A percentile compares a stretch with the other conserved stretches of the same genome.
Conservation (phyloP, 1,140 invertebrate species). For the Lordiphosa clarofinis region DNA sequence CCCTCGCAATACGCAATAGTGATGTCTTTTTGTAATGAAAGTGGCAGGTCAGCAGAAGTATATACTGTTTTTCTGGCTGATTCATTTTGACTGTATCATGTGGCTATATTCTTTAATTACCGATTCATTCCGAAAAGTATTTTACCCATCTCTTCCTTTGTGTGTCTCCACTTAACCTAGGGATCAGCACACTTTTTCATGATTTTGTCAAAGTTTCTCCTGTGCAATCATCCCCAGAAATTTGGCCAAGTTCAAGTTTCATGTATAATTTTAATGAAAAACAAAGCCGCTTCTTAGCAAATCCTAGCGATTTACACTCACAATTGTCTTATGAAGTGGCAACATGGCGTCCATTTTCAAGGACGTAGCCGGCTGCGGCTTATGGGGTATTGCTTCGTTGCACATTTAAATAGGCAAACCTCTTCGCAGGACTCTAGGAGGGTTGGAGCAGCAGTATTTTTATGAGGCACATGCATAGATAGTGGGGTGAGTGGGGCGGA, state of each 20-base stretch:
- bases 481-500: background rate
- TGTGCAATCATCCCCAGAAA: conserved; percentile 12
- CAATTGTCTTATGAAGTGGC: conserved; percentile 71
- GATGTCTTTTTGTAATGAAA: too few species aligned
- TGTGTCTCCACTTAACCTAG: too few species aligned
- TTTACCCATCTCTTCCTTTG: too few species aligned
- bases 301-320: conserved; percentile 54
- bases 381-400: conserved; percentile 65
- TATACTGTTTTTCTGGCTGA: too few species aligned
- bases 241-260: background rate
- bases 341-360: conserved; percentile 41
- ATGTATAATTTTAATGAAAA: conserved; percentile 54
- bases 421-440: background rate
- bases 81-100: too few species aligned
- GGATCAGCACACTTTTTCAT: too few species aligned
- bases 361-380: conserved; percentile 43
- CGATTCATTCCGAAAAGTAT: too few species aligned
- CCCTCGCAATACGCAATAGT: too few species aligned
- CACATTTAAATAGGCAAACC: conserved; percentile 68
- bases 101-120: too few species aligned
- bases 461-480: conserved; percentile 45
- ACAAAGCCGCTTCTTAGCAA: conserved; percentile 21
- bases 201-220: background rate
- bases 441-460: conserved; percentile 27
- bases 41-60: too few species aligned